These are phyloP conservation scores for Rostratula benghalensis DNA, from an alignment of 2,113 vertebrate genomes.

Conservation along the genomic window DNA sequence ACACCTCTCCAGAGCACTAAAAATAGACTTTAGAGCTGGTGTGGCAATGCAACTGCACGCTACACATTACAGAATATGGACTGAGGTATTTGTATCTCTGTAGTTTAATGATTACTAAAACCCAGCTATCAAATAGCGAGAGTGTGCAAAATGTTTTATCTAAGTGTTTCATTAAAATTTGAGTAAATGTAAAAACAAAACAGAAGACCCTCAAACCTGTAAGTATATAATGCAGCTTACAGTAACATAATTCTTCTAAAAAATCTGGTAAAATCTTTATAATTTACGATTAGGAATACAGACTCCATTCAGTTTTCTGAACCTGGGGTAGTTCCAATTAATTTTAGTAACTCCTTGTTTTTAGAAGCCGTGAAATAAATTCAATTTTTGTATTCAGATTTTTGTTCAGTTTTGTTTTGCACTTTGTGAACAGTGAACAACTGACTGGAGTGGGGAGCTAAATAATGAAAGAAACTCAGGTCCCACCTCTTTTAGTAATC, in stretches of 20 bases:
- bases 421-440: constrained; percentile 64
- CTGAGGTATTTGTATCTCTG: constrained; percentile 38
- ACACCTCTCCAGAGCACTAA: not conserved
- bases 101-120: not conserved
- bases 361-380: constrained; percentile 24
- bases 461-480: constrained; percentile 45
- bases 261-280: not conserved
- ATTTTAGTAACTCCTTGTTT: not conserved
- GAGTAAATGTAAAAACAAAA: constrained; percentile 1
- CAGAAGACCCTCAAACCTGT: not conserved
- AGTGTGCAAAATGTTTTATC: constrained; percentile 42
- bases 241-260: not conserved
- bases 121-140: constrained; percentile 5
- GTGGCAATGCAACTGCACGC: not conserved
- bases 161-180: constrained; percentile 21
- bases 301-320: constrained; percentile 16
- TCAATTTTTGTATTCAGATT: not conserved
- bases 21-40: not conserved
- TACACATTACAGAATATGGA: not conserved
- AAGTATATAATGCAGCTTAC: not conserved
- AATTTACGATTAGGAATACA: constrained; percentile 3
- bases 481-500: constrained; percentile 44
- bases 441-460: constrained; percentile 45
- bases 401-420: constrained; percentile 50
- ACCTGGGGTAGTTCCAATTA: constrained; percentile 1